Evolutionary conservation across 2,888 invertebrate genomes (phyloP), one percentile per base, ranked within the genome.

Genomic region (Diarsia brunnea): DNA sequence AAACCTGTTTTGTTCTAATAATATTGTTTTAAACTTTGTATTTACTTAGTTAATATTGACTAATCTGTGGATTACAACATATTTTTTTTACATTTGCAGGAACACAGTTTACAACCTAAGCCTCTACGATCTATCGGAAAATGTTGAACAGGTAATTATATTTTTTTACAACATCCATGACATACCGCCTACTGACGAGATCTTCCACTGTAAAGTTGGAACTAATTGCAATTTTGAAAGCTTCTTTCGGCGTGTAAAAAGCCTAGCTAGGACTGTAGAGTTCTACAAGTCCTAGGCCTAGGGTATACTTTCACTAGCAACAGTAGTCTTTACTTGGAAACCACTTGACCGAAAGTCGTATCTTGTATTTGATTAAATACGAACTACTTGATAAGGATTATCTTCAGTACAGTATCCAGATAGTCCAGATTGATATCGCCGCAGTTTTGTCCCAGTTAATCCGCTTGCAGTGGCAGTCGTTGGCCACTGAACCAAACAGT

Each of bases 21-120:
- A 14, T 38, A 51, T 27, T 5, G 38, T 53, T 61, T 73, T 31
- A 24, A 65, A 67, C 31, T 61, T n/a, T 27, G 24, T 55, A 5
- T 63, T 49, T 49, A 31, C 21, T 55, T 51, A 31, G 31, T n/a
- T 55, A 19, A 75, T 64, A 67, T 45, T 55, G 31, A 19, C 51
- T 0, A 16, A 38, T 43, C 8, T 14, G 43, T 16, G 43, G n/a
- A 14, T 65, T 64, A 60, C 49, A 81, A 61, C n/a, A 71, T 49
- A 31, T 3, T 72, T 64, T 69, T 79, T 86, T 75, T 91, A 83
- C 90, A 92, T 93, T 97, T 97, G 81, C 97, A 98, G 99, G 95
- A 99, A 99, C 95, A 97, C 98, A 89, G 98, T 99, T 88, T 99
- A 98, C 97, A 99, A 99, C 95, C 97, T 99, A 93, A 99, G 98